Conservation (phyloP, 2,888 invertebrate species). For the Amiota minor region DNA sequence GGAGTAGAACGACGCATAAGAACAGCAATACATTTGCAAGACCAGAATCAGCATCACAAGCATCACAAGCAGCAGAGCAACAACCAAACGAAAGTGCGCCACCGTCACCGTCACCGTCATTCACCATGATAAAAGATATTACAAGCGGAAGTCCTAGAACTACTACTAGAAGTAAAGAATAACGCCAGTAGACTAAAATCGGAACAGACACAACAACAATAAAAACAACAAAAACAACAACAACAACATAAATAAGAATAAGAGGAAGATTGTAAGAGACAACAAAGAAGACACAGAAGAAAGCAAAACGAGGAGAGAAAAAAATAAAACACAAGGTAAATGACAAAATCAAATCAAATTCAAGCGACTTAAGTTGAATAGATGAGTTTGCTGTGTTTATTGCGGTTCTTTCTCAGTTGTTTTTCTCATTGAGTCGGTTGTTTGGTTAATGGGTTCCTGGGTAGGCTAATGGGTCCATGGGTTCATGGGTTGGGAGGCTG, state of each 20-base stretch:
- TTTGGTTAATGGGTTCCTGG: background rate
- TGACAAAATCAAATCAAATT: conserved; percentile 60
- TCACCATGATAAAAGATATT: too few relatives aligned
- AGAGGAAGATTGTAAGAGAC: conserved; percentile 10
- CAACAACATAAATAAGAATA: conserved; percentile 23
- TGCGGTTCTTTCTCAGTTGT: background rate
- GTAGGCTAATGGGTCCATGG: background rate
- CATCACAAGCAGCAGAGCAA: conserved; percentile 15
- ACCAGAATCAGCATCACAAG: background rate
- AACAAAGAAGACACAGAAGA: conserved; percentile 20
- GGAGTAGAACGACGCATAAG: background rate
- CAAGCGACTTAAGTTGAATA: conserved; percentile 55
- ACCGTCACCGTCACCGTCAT: too few relatives aligned
- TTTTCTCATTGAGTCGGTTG: background rate
- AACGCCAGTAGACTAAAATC: background rate
- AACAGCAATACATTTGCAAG: too few relatives aligned
- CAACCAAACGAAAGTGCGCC: conserved; percentile 7
- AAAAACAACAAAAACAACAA: background rate
- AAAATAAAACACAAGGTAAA: conserved; percentile 45
- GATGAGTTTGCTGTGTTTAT: conserved; percentile 28
- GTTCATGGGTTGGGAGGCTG: background rate
- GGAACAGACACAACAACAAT: background rate
- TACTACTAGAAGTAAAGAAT: background rate
- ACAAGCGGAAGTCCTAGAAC: conserved; percentile 10
- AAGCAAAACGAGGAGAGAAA: background rate